phyloP scores from a whole-genome alignment of 2,888 invertebrate genomes.

The Stenodera caucasica region DNA sequence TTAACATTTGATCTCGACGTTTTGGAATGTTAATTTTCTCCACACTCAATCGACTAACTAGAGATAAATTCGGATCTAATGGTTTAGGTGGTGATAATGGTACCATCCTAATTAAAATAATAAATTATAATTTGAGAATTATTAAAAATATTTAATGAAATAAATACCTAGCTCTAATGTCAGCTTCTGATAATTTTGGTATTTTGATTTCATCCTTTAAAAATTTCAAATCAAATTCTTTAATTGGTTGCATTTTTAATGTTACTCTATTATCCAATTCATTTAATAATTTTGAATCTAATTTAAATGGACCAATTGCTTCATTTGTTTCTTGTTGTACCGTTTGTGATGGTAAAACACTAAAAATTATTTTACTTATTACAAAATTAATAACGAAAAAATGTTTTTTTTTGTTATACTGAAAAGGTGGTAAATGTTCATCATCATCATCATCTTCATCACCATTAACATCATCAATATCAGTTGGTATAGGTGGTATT shows the following conservation, averaged over 20 bases:
- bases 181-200: slow-evolving; percentile 46
- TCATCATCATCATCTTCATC: slow-evolving; percentile 53
- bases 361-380: slow-evolving; percentile 14
- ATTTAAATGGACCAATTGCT: slow-evolving; percentile 73
- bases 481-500: slow-evolving; percentile 5
- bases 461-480: slow-evolving; percentile 39
- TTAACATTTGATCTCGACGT: slow-evolving; percentile 32
- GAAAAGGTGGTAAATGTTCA: slow-evolving; percentile 37
- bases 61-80: slow-evolving; percentile 45
- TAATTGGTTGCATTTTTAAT: slow-evolving; percentile 38
- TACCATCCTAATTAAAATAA: slow-evolving; percentile 52
- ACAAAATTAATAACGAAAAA: slow-evolving; percentile 7
- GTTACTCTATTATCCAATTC: slow-evolving; percentile 62
- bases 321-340: slow-evolving; percentile 53
- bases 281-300: slow-evolving; percentile 73
- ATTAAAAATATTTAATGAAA: background rate
- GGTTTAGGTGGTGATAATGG: slow-evolving; percentile 62
- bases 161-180: slow-evolving; percentile 42
- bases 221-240: slow-evolving; percentile 52
- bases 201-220: slow-evolving; percentile 50
- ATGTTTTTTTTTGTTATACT: slow-evolving; percentile 35
- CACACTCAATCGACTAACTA: slow-evolving; percentile 12
- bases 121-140: background rate
- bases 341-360: slow-evolving; percentile 51
- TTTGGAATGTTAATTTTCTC: slow-evolving; percentile 31